A percentile compares a stretch with the other conserved stretches of the same genome.
These are phyloP conservation scores for Adelosebastes latens DNA, from an alignment of 2,797 vertebrate species.

Conservation along the genomic window DNA sequence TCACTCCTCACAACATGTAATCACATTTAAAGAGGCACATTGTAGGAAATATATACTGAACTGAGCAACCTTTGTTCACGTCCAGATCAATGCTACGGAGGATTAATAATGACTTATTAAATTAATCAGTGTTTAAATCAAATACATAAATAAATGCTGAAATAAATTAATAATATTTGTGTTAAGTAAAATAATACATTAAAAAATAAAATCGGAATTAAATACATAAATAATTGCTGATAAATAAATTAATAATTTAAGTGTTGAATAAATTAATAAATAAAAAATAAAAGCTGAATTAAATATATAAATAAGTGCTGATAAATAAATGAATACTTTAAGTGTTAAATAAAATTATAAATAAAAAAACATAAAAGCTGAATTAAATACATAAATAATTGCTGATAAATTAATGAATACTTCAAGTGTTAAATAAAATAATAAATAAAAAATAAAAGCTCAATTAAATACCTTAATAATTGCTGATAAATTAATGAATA, in stretches of 20 bases:
- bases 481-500: background rate
- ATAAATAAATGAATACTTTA: background rate
- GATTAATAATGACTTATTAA: background rate
- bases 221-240: background rate
- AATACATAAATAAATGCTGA: no score
- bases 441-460: background rate
- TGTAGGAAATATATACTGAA: no score
- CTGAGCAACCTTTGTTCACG: background rate
- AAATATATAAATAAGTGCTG: no score
- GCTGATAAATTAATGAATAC: background rate
- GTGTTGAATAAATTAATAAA: background rate
- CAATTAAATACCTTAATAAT: no score
- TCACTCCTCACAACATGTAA: background rate
- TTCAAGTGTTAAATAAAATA: background rate
- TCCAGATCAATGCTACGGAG: fast-evolving
- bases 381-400: background rate
- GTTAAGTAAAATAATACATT: background rate
- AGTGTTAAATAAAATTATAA: background rate
- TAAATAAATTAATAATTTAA: background rate
- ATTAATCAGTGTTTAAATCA: no score
- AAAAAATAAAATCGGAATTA: background rate
- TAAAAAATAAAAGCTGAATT: background rate
- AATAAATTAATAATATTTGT: no score
- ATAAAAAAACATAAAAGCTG: background rate
- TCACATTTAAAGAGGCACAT: background rate